phyloP scores from a whole-genome alignment of 2,888 invertebrate genomes.

The Helleia helle region DNA sequence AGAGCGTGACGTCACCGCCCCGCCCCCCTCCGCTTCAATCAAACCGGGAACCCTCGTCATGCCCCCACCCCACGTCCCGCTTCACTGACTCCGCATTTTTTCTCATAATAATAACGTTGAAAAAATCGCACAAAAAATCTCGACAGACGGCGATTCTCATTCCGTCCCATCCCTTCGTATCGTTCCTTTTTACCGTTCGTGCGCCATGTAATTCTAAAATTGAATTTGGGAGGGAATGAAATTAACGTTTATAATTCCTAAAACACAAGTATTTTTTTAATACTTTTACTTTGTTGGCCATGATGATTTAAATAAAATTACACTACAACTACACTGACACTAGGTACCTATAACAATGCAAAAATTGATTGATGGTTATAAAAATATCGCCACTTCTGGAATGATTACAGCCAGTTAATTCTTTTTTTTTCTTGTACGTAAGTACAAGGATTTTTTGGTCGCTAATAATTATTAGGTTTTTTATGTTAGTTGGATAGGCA shows the following conservation, averaged over 20 bases:
- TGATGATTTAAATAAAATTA: too few species aligned
- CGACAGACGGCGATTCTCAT: constrained; percentile 58
- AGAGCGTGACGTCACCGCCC: constrained; percentile 73
- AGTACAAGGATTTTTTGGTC: too few species aligned
- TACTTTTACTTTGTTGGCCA: too few species aligned
- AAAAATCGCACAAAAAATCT: constrained; percentile 72
- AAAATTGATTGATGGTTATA: too few species aligned
- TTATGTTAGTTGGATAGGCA: too few species aligned
- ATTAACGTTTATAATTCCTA: constrained; percentile 10
- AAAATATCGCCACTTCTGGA: too few species aligned
- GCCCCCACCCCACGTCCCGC: constrained; percentile 69
- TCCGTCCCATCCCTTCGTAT: constrained; percentile 62
- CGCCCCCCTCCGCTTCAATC: constrained; percentile 70
- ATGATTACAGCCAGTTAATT: too few species aligned
- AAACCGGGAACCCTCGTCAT: constrained; percentile 72
- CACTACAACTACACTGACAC: too few species aligned
- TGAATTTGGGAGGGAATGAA: constrained; percentile 31
- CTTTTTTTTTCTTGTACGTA: too few species aligned
- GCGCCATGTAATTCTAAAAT: constrained; percentile 46
- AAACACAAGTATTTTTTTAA: too few species aligned
- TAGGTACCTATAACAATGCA: too few species aligned
- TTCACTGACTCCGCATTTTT: constrained; percentile 72
- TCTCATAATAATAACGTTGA: constrained; percentile 73
- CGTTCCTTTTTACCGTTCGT: constrained; percentile 41
- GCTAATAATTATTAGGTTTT: too few species aligned